phyloP scores from a whole-genome alignment of 1,140 invertebrate species.

The Trinorchestia longiramus region DNA sequence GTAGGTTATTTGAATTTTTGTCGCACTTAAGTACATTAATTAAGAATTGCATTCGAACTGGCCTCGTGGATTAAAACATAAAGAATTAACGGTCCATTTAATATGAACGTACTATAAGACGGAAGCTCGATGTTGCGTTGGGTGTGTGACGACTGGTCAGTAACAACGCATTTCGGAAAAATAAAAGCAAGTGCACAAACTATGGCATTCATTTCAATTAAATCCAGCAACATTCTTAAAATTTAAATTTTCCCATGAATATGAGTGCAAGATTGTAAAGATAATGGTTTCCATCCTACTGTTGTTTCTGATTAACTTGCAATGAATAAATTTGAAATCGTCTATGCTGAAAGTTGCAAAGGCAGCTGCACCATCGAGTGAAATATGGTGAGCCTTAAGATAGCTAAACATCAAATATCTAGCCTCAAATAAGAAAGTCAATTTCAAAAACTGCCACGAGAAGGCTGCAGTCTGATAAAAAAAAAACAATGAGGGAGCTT shows the following conservation, averaged over 20 bases:
- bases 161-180: not conserved
- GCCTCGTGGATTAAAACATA: not conserved
- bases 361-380: not conserved
- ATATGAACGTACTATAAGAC: not conserved
- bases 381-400: not conserved
- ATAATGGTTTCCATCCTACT: not conserved
- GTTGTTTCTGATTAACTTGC: not conserved
- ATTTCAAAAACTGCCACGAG: not conserved
- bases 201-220: not conserved
- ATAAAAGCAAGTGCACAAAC: not conserved
- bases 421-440: conserved; percentile 25
- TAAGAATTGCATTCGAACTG: not conserved
- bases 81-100: not conserved
- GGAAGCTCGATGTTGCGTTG: not conserved
- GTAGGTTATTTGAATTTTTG: too few species aligned
- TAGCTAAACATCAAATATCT: not conserved
- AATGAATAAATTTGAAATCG: not conserved
- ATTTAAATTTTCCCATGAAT: not conserved
- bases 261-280: not conserved
- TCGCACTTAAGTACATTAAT: not conserved
- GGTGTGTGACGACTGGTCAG: not conserved
- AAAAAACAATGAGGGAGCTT: not conserved
- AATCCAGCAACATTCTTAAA: not conserved
- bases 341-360: not conserved
- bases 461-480: not conserved